These are phyloP conservation scores for Ceyx cyanopectus DNA, from an alignment of 2,113 vertebrate species.

Conservation along the genomic window DNA sequence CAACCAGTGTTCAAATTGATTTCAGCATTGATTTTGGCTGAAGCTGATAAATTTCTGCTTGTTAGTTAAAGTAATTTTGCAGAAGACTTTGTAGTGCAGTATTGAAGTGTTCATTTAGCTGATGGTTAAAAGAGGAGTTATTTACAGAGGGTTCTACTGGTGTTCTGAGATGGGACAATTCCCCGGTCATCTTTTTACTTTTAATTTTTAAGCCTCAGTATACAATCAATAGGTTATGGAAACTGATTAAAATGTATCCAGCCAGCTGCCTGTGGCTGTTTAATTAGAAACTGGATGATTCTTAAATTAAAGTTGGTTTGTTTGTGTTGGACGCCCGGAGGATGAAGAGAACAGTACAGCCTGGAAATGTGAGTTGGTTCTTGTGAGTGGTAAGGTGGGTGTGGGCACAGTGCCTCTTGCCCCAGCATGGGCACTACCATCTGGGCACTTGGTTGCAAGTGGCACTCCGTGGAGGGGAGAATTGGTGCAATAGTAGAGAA, in stretches of 20 bases:
- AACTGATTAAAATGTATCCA: slow-evolving; percentile 89
- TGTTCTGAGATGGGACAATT: slow-evolving; percentile 86
- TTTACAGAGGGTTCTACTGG: slow-evolving; percentile 84
- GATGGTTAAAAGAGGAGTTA: slow-evolving; percentile 90
- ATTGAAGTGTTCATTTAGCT: slow-evolving; percentile 91
- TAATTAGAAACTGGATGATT: slow-evolving; percentile 87
- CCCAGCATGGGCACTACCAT: fast-evolving
- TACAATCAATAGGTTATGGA: slow-evolving; percentile 88
- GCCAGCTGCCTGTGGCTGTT: slow-evolving; percentile 86
- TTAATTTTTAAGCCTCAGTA: slow-evolving; percentile 86
- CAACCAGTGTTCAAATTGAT: slow-evolving; percentile 91
- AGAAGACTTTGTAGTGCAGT: slow-evolving; percentile 86
- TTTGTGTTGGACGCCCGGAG: slow-evolving; percentile 48
- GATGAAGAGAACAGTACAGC: slow-evolving; percentile 20
- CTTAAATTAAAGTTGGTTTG: slow-evolving; percentile 86
- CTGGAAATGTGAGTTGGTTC: slow-evolving; percentile 36
- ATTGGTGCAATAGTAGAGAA: background rate
- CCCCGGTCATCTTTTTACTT: slow-evolving; percentile 87
- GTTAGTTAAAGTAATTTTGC: slow-evolving; percentile 95
- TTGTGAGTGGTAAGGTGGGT: background rate
- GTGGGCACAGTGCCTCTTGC: background rate
- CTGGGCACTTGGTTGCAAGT: background rate
- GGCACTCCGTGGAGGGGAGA: background rate
- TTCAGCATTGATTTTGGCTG: slow-evolving; percentile 91
- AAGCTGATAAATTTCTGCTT: slow-evolving; percentile 95